These are phyloP conservation scores for Campaea margaritaria DNA, from an alignment of 2,888 invertebrate genomes.

Conservation along the genomic window DNA sequence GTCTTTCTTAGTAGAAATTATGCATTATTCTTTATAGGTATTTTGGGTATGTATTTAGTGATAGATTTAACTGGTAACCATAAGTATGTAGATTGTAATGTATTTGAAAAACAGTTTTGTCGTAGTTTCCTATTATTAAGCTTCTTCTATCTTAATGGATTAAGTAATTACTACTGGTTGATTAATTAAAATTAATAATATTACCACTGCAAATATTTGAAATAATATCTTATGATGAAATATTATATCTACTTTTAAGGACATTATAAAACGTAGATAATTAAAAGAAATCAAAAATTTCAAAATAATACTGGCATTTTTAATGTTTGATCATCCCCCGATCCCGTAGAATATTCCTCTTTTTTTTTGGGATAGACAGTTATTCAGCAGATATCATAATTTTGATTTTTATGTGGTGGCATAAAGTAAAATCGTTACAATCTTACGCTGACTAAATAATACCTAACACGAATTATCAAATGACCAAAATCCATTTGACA, in stretches of 20 bases:
- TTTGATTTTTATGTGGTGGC: slow-evolving; percentile 76
- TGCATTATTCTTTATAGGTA: slow-evolving; percentile 85
- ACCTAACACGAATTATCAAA: slow-evolving; percentile 36
- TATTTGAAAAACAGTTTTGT: slow-evolving; percentile 83
- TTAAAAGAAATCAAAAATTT: slow-evolving; percentile 86
- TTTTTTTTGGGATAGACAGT: slow-evolving; percentile 20
- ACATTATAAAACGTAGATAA: slow-evolving; percentile 86
- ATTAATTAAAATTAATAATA: slow-evolving; percentile 83
- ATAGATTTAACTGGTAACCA: slow-evolving; percentile 84
- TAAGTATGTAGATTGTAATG: slow-evolving; percentile 85
- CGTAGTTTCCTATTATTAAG: slow-evolving; percentile 85
- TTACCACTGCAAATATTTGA: slow-evolving; percentile 86
- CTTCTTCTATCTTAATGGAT: slow-evolving; percentile 85
- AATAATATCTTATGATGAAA: slow-evolving; percentile 86
- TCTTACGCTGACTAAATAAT: slow-evolving; percentile 66
- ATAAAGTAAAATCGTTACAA: slow-evolving; percentile 59
- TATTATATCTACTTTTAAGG: slow-evolving; percentile 85
- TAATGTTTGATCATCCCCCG: slow-evolving; percentile 67
- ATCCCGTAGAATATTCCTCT: slow-evolving; percentile 55
- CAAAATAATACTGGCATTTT: slow-evolving; percentile 83
- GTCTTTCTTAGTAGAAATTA: slow-evolving; percentile 83
- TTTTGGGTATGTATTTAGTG: slow-evolving; percentile 85
- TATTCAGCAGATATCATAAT: slow-evolving; percentile 69
- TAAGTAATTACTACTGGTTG: slow-evolving; percentile 84
- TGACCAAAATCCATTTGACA: slow-evolving; percentile 21